Percentiles rank a stretch among this genome's conserved stretches.
These are phyloP conservation scores for Abramis brama DNA, from an alignment of 2,113 vertebrate species.

Conservation along the genomic window DNA sequence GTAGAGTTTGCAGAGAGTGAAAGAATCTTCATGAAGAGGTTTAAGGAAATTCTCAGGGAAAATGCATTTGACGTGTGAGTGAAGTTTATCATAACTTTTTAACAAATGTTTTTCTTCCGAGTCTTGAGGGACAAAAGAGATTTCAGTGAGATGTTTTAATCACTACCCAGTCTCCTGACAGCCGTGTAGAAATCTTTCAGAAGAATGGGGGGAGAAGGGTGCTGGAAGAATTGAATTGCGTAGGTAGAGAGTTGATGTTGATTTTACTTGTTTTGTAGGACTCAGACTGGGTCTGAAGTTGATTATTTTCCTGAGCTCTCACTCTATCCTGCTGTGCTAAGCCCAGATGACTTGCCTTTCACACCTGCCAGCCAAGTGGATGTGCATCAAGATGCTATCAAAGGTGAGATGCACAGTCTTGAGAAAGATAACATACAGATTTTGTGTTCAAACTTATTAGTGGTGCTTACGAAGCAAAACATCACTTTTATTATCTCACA, in stretches of 20 bases:
- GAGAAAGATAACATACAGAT: too few species aligned
- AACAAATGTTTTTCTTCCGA: background rate
- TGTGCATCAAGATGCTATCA: conserved; percentile 81
- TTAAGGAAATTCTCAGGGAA: conserved; percentile 93
- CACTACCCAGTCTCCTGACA: conserved; percentile 60
- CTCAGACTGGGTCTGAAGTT: conserved; percentile 76
- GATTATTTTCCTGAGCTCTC: conserved; percentile 82
- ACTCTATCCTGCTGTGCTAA: conserved; percentile 80
- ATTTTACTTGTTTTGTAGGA: conserved; percentile 70
- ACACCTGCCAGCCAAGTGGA: conserved; percentile 85
- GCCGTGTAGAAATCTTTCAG: background rate
- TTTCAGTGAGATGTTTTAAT: conserved; percentile 63
- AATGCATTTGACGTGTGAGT: conserved; percentile 94
- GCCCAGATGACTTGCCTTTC: conserved; percentile 75
- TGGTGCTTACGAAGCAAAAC: too few species aligned
- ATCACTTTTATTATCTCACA: too few species aligned
- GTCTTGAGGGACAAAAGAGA: background rate
- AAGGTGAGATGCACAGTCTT: conserved; percentile 62
- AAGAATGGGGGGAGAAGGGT: background rate
- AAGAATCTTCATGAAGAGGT: conserved; percentile 88
- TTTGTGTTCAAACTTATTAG: too few species aligned
- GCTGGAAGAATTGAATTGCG: background rate
- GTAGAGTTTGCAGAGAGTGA: conserved; percentile 86
- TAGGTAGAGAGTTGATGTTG: background rate
- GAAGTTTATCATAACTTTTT: background rate